phyloP scores from a whole-genome alignment of 2,888 invertebrate species.

The Phalangium opilio region DNA sequence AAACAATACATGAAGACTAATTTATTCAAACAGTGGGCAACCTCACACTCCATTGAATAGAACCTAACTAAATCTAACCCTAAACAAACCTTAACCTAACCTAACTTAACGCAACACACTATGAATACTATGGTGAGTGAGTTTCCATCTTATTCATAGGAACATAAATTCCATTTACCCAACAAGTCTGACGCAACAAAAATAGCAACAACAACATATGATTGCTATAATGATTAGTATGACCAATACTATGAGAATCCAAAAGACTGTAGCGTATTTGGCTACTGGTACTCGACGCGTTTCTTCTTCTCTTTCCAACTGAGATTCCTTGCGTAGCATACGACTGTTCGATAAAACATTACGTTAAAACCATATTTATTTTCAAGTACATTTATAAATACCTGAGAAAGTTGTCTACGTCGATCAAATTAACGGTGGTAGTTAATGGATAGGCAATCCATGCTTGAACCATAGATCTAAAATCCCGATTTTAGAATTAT shows the following conservation, averaged over 20 bases:
- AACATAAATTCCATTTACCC: too few relatives aligned
- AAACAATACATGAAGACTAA: too few relatives aligned
- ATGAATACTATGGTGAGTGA: too few relatives aligned
- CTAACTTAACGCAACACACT: too few relatives aligned
- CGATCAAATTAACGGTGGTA: slow-evolving; percentile 14
- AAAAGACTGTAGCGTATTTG: slow-evolving; percentile 10
- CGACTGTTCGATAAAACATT: too few relatives aligned
- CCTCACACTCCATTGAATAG: too few relatives aligned
- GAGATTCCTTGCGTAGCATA: too few relatives aligned
- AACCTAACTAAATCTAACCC: too few relatives aligned
- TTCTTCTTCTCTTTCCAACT: background rate
- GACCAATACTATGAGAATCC: slow-evolving; percentile 16
- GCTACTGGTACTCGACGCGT: background rate
- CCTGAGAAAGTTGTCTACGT: slow-evolving; percentile 11
- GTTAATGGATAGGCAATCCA: slow-evolving; percentile 19
- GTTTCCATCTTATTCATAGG: too few relatives aligned
- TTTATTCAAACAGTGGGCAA: too few relatives aligned
- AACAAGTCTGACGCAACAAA: slow-evolving; percentile 4
- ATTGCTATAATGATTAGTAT: slow-evolving; percentile 15
- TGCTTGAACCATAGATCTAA: slow-evolving; percentile 12
- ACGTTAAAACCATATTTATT: too few relatives aligned
- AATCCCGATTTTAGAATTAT: background rate
- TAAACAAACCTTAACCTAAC: too few relatives aligned
- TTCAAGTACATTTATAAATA: background rate
- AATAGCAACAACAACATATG: slow-evolving; percentile 14